A percentile compares a stretch with the other conserved stretches of the same genome.
Conservation (phyloP, 2,113 vertebrate species). For the Patagioenas fasciata region DNA sequence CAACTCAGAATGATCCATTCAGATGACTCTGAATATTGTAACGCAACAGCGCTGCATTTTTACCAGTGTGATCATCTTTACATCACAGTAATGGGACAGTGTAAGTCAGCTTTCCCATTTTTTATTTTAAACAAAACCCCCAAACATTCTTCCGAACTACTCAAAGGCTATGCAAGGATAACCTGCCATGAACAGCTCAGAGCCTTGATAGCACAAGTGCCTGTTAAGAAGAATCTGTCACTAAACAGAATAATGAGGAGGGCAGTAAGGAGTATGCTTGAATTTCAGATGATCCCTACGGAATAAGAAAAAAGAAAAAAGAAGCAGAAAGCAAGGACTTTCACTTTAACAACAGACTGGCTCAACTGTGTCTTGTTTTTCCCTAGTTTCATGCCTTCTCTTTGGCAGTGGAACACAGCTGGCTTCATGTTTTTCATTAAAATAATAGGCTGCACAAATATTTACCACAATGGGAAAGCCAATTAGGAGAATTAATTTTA, state of each 20-base stretch:
- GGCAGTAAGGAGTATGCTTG: not conserved
- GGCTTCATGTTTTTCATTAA: not conserved
- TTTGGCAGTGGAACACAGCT: not conserved
- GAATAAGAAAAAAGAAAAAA: not conserved
- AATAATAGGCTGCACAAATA: not conserved
- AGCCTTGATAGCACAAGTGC: not conserved
- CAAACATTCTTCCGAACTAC: not conserved
- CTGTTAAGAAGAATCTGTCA: not conserved
- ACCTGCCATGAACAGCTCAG: not conserved
- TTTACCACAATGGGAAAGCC: not conserved
- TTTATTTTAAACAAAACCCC: not conserved
- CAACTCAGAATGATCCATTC: not conserved
- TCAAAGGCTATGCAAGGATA: not conserved
- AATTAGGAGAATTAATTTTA: constrained; percentile 12
- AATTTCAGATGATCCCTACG: not conserved
- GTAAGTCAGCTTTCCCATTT: not conserved
- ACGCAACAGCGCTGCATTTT: not conserved
- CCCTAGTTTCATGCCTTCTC: not conserved
- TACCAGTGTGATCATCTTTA: not conserved
- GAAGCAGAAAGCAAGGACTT: not conserved
- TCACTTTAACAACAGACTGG: not conserved
- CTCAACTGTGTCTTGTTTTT: not conserved
- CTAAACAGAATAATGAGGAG: not conserved
- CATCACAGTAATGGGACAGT: not conserved
- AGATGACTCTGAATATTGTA: not conserved